Conservation (phyloP, 1,140 invertebrate species). For the Caenorhabditis latens region DNA sequence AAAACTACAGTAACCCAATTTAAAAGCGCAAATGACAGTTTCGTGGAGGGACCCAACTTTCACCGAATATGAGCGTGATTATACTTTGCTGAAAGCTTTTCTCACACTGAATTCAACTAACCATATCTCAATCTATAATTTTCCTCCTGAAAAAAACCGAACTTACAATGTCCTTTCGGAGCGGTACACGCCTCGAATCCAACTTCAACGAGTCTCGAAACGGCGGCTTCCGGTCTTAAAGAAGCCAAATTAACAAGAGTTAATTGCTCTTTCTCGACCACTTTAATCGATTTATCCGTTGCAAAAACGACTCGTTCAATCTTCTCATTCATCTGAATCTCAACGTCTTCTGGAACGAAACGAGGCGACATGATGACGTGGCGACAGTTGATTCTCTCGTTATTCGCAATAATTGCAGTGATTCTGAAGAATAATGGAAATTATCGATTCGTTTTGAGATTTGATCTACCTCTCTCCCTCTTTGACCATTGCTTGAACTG, state of each 20-base stretch:
- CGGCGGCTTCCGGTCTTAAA: slow-evolving; percentile 14
- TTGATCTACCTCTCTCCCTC: slow-evolving; percentile 71
- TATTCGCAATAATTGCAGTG: slow-evolving; percentile 57
- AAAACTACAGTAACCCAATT: too few relatives aligned
- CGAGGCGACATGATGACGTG: slow-evolving; percentile 60
- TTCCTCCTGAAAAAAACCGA: too few relatives aligned
- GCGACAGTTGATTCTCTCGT: slow-evolving; percentile 64
- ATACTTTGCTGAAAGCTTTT: too few relatives aligned
- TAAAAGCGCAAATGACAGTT: too few relatives aligned
- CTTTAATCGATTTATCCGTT: slow-evolving; percentile 60
- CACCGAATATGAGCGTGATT: too few relatives aligned
- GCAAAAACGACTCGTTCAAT: slow-evolving; percentile 59
- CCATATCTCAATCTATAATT: too few relatives aligned
- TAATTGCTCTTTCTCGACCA: slow-evolving; percentile 60
- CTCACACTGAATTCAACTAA: too few relatives aligned
- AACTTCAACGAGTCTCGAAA: slow-evolving; percentile 61
- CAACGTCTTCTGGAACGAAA: slow-evolving; percentile 58
- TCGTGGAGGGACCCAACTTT: too few relatives aligned
- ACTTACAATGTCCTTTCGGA: slow-evolving; percentile 66
- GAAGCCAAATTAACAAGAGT: slow-evolving; percentile 61
- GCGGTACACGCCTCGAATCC: slow-evolving; percentile 61
- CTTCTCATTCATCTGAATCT: neutral
- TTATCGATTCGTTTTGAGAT: neutral
- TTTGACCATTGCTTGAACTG: slow-evolving; percentile 78
- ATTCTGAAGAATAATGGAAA: slow-evolving; percentile 58